phyloP scores from a whole-genome alignment of 2,888 invertebrate genomes.

The Acleris sparsana region DNA sequence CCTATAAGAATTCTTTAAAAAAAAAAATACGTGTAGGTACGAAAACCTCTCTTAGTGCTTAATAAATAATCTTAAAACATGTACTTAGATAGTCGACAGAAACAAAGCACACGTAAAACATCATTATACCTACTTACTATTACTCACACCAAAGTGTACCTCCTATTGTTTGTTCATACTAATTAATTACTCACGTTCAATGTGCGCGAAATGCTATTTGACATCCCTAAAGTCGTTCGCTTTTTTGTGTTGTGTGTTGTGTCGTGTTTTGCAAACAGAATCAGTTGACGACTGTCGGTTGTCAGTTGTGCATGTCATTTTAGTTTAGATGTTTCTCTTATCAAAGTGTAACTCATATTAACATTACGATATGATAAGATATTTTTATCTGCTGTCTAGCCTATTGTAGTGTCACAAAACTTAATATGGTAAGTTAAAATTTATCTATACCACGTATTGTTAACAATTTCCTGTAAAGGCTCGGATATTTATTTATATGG shows the following conservation, averaged over 20 bases:
- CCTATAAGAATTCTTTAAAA: no score
- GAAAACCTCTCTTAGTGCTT: no score
- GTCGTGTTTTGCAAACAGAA: no score
- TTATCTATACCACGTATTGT: not conserved
- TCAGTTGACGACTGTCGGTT: no score
- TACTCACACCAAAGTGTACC: no score
- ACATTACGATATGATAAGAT: conserved; percentile 5
- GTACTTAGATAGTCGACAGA: no score
- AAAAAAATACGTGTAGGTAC: no score
- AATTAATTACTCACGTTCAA: not conserved
- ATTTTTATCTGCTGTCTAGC: conserved; percentile 7
- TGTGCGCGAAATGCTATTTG: conserved; percentile 1
- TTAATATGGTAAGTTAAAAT: conserved; percentile 28
- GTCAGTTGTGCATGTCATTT: conserved; percentile 2
- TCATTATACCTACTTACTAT: no score
- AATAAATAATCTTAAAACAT: no score
- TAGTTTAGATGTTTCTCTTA: not conserved
- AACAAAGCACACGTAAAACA: no score
- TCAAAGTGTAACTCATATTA: no score
- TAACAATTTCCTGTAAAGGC: not conserved
- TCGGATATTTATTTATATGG: not conserved
- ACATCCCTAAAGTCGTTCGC: not conserved
- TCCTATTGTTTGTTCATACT: not conserved
- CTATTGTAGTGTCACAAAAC: not conserved
- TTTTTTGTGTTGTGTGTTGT: not conserved